These are phyloP conservation scores for Parus major DNA, from an alignment of 2,113 vertebrate genomes.

Conservation along the genomic window DNA sequence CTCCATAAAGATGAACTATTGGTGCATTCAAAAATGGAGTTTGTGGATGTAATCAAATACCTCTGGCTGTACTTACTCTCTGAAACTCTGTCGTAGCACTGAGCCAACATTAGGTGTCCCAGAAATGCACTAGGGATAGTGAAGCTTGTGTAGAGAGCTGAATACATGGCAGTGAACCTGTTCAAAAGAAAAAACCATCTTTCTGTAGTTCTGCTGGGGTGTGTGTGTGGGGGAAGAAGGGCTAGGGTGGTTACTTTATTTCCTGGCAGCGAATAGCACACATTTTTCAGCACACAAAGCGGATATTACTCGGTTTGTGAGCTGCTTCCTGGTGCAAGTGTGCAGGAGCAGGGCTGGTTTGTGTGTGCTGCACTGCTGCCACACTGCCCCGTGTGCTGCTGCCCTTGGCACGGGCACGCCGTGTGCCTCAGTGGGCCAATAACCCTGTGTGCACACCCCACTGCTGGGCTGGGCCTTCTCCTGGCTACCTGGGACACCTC, in stretches of 20 bases:
- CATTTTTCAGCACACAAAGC: neutral
- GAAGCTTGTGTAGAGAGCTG: neutral
- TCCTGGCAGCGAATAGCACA: conserved; percentile 3
- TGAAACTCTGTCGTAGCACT: neutral
- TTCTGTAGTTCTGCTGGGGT: neutral
- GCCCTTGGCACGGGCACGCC: neutral
- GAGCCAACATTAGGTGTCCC: neutral
- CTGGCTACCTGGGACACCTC: neutral
- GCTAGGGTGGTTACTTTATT: conserved; percentile 4
- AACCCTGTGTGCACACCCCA: neutral
- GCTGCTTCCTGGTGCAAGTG: neutral
- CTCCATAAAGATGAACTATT: neutral
- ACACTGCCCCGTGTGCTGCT: neutral
- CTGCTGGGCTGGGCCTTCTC: neutral
- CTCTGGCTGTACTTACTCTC: neutral
- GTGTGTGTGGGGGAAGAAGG: neutral
- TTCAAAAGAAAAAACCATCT: neutral
- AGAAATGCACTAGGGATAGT: neutral
- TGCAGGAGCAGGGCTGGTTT: neutral
- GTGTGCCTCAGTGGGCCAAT: neutral
- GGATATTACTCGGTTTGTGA: conserved; percentile 19
- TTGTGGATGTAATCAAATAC: neutral
- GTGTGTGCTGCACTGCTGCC: neutral
- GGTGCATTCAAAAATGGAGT: neutral
- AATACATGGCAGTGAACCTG: neutral